These are phyloP conservation scores for Dolomedes plantarius DNA, from an alignment of 2,888 invertebrate species.

Conservation along the genomic window DNA sequence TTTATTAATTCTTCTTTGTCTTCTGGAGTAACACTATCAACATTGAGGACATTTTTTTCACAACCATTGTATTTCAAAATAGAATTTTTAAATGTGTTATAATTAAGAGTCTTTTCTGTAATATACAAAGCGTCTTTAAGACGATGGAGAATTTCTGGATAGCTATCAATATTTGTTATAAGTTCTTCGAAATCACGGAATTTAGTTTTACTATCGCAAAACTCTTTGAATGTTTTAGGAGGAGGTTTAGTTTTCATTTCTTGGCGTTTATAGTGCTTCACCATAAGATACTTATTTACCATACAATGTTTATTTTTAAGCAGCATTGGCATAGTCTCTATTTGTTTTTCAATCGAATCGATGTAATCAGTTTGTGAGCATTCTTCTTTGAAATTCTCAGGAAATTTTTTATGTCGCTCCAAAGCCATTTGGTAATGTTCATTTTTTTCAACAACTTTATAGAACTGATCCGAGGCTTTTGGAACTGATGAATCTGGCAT, in stretches of 20 bases:
- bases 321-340: conserved; percentile 35
- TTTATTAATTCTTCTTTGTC: neutral
- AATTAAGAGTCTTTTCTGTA: conserved; percentile 55
- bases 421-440: conserved; percentile 32
- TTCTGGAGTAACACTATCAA: neutral
- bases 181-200: conserved; percentile 49
- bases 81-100: conserved; percentile 41
- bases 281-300: conserved; percentile 36
- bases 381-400: conserved; percentile 15
- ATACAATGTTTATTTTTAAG: conserved; percentile 15
- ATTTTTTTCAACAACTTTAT: conserved; percentile 35
- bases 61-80: conserved; percentile 29
- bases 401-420: neutral
- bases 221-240: conserved; percentile 35
- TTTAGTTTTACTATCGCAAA: conserved; percentile 20
- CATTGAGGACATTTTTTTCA: neutral
- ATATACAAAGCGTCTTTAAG: conserved; percentile 38
- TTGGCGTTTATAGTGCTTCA: conserved; percentile 24
- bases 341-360: neutral
- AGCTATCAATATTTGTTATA: neutral
- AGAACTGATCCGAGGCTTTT: conserved; percentile 31
- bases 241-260: conserved; percentile 24
- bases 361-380: conserved; percentile 17
- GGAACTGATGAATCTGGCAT: conserved; percentile 47
- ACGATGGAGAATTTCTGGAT: conserved; percentile 24